These are phyloP conservation scores for Synanceia verrucosa DNA, from an alignment of 2,797 vertebrate species.

Conservation along the genomic window DNA sequence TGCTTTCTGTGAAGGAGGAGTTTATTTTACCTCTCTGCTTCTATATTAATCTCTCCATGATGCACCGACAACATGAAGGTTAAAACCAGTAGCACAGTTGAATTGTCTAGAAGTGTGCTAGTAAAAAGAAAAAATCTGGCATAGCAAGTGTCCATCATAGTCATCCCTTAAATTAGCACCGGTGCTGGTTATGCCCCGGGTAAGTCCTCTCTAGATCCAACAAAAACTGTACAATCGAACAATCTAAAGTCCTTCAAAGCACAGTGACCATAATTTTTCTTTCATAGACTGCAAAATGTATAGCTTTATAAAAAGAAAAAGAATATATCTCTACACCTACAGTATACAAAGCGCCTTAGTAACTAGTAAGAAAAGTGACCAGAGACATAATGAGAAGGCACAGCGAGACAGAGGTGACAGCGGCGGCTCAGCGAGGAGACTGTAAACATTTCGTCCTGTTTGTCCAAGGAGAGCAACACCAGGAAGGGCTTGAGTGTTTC, in stretches of 20 bases:
- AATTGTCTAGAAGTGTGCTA: conserved; percentile 37
- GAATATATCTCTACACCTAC: conserved; percentile 63
- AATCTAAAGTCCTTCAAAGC: too few relatives aligned
- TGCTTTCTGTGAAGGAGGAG: conserved; percentile 42
- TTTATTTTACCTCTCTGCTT: conserved; percentile 68
- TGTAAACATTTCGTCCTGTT: conserved; percentile 74
- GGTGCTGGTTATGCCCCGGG: conserved; percentile 12
- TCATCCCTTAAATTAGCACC: conserved; percentile 1
- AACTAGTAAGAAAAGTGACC: conserved; percentile 66
- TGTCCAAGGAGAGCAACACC: conserved; percentile 25
- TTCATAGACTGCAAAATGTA: conserved; percentile 31
- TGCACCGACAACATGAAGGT: conserved; percentile 41
- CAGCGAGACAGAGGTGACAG: conserved; percentile 72
- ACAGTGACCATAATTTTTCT: conserved; percentile 25
- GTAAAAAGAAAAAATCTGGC: conserved; percentile 28
- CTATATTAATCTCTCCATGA: conserved; percentile 48
- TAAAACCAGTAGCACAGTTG: conserved; percentile 48
- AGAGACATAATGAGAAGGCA: conserved; percentile 78
- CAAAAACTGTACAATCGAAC: too few relatives aligned
- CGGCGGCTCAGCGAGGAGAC: conserved; percentile 57
- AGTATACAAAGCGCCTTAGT: conserved; percentile 64
- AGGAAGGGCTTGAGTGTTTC: conserved; percentile 37
- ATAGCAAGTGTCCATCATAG: background rate
- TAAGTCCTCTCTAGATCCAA: conserved; percentile 40
- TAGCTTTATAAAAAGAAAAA: conserved; percentile 69